phyloP scores from a whole-genome alignment of 2,113 vertebrate species.

The Pogona vitticeps region DNA sequence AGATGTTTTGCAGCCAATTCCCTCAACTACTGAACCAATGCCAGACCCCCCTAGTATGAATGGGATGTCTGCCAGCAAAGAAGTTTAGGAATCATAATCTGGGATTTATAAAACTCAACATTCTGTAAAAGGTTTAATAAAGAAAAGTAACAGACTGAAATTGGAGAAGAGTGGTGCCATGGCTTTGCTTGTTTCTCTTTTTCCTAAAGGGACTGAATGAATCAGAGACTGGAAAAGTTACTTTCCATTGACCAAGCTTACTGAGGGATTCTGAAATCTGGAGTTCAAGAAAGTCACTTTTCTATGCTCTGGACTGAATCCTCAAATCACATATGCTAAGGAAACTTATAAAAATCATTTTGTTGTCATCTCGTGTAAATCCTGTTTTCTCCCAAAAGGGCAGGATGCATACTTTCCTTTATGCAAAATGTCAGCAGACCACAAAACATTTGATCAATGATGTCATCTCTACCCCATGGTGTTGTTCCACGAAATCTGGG shows the following conservation, averaged over 20 bases:
- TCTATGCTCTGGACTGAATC: background rate
- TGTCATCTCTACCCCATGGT: background rate
- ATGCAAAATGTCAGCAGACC: background rate
- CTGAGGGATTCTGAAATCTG: background rate
- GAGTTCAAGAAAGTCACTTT: background rate
- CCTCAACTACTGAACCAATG: conserved; percentile 31
- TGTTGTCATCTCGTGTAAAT: background rate
- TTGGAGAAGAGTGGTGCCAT: background rate
- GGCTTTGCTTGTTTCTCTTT: background rate
- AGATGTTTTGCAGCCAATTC: conserved; percentile 43
- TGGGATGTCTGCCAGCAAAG: conserved; percentile 9
- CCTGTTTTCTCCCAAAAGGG: background rate
- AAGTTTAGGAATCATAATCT: background rate
- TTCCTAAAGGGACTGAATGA: background rate
- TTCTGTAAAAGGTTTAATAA: background rate
- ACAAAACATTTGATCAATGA: background rate
- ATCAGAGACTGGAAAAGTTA: background rate
- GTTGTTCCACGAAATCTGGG: too few species aligned
- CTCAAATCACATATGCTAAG: background rate
- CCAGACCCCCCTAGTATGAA: conserved; percentile 5
- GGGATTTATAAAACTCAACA: background rate
- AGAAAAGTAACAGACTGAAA: background rate
- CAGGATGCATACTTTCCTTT: background rate
- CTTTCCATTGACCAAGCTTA: background rate
- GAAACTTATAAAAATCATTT: background rate